Conservation (phyloP, 2,888 invertebrate genomes). For the Lochmaea crataegi region DNA sequence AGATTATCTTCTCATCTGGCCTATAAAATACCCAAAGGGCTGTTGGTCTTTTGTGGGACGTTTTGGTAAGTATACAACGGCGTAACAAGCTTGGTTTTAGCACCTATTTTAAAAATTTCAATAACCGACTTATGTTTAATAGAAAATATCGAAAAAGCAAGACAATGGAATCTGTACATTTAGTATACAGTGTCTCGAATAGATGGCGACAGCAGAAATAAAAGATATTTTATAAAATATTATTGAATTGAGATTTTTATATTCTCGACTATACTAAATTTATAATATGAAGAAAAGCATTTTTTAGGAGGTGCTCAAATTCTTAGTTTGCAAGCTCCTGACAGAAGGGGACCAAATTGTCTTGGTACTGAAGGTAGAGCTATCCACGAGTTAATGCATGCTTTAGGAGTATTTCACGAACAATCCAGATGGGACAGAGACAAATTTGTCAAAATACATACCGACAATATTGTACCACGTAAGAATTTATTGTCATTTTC, state of each 20-base stretch:
- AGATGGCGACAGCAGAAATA: no score
- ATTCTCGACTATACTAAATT: no score
- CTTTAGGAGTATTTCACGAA: constrained; percentile 85
- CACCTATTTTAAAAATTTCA: no score
- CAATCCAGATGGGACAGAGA: constrained; percentile 82
- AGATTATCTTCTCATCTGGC: constrained; percentile 75
- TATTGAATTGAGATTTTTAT: no score
- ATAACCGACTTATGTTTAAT: no score
- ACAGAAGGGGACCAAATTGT: constrained; percentile 72
- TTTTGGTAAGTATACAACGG: constrained; percentile 60
- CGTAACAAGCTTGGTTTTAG: no score
- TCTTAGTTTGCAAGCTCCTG: constrained; percentile 75
- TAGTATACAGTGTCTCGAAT: no score
- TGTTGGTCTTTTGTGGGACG: constrained; percentile 85
- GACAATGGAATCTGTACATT: no score
- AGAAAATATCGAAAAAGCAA: no score
- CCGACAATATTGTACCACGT: constrained; percentile 76
- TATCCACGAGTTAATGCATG: constrained; percentile 85
- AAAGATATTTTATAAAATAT: no score
- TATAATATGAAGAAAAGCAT: background rate
- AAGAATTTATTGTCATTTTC: constrained; percentile 43
- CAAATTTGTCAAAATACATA: constrained; percentile 75
- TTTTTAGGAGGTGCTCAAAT: constrained; percentile 75
- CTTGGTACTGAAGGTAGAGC: constrained; percentile 77
- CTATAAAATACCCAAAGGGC: constrained; percentile 74